These are phyloP conservation scores for Diadophis punctatus DNA, from an alignment of 2,113 vertebrate genomes.

Conservation along the genomic window DNA sequence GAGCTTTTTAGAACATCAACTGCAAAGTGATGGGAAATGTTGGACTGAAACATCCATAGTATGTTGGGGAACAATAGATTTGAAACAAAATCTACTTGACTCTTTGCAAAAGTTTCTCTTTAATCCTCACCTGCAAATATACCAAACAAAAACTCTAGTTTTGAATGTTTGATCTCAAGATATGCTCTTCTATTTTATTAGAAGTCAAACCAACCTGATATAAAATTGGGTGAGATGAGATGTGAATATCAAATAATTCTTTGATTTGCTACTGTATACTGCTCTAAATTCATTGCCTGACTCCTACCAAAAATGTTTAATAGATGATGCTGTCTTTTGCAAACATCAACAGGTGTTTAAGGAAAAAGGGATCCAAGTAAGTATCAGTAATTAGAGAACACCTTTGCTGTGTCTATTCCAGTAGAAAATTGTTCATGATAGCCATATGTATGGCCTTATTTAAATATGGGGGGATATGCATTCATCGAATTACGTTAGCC, in stretches of 20 bases:
- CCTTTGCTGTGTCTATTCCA: not conserved
- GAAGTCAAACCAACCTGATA: not conserved
- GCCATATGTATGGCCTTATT: not conserved
- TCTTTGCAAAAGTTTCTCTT: not conserved
- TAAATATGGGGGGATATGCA: not conserved
- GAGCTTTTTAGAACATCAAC: not conserved
- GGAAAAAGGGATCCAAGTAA: not conserved
- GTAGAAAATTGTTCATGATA: not conserved
- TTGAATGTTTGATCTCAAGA: not conserved
- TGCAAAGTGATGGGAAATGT: not conserved
- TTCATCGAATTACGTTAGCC: slow-evolving; percentile 7
- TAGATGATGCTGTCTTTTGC: not conserved
- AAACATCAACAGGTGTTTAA: not conserved
- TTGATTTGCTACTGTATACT: not conserved
- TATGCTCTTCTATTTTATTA: not conserved
- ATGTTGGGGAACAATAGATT: not conserved
- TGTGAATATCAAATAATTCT: not conserved
- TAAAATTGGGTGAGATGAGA: not conserved
- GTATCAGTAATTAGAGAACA: slow-evolving; percentile 26
- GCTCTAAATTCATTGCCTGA: slow-evolving; percentile 4
- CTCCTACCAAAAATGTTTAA: slow-evolving; percentile 1
- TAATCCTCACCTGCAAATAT: not conserved
- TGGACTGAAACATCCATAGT: not conserved
- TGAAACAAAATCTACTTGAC: not conserved
- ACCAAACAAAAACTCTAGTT: not conserved